Conservation (phyloP, 2,888 invertebrate genomes). For the Antheraea assamensis region DNA sequence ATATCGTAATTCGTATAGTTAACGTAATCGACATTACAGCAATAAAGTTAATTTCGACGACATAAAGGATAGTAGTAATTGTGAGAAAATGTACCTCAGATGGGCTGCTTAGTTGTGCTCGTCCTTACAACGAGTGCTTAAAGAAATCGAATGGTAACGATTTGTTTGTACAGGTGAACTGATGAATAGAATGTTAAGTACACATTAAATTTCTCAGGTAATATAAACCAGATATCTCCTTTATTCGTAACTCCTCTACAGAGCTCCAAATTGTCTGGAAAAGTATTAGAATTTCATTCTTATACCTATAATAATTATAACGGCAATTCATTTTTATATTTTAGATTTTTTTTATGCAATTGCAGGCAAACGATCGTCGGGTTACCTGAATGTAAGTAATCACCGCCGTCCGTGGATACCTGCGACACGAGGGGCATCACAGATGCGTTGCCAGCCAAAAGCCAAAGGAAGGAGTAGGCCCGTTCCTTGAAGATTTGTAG, state of each 20-base stretch:
- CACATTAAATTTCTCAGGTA: background rate
- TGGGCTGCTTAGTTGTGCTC: background rate
- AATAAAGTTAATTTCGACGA: slow-evolving; percentile 20
- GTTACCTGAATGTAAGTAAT: no score
- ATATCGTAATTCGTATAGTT: slow-evolving; percentile 13
- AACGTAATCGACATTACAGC: slow-evolving; percentile 20
- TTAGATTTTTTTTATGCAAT: no score
- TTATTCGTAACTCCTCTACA: background rate
- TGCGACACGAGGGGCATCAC: no score
- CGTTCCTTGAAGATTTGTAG: no score
- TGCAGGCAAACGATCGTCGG: no score
- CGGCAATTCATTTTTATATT: no score
- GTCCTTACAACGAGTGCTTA: slow-evolving; percentile 5
- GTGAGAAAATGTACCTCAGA: slow-evolving; percentile 19
- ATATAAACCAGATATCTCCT: background rate
- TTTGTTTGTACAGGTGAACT: slow-evolving; percentile 29
- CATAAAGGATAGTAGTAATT: slow-evolving; percentile 20
- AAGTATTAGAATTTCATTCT: no score
- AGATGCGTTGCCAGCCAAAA: no score
- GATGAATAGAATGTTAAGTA: slow-evolving; percentile 33
- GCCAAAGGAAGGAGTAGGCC: no score
- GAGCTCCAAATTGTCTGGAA: no score
- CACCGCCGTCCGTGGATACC: no score
- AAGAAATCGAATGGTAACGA: slow-evolving; percentile 8
- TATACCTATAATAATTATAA: no score